These are phyloP conservation scores for Nomada ruficornis DNA, from an alignment of 2,888 invertebrate genomes.

Conservation along the genomic window DNA sequence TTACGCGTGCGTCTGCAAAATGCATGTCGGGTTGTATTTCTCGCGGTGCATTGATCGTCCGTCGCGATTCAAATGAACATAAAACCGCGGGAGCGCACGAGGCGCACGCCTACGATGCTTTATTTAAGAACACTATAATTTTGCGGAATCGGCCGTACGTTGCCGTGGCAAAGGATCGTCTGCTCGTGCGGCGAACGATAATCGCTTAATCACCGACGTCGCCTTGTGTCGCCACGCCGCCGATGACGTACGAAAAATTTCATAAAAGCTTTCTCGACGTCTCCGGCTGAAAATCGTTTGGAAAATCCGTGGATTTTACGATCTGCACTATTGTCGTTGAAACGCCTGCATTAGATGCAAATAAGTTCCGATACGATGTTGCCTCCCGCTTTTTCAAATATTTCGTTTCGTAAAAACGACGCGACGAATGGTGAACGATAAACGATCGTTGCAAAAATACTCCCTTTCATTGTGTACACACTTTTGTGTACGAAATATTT, in stretches of 20 bases:
- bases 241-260: conserved; percentile 14
- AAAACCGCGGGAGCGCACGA: conserved; percentile 32
- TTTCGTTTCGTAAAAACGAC: too few relatives aligned
- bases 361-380: too few relatives aligned
- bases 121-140: conserved; percentile 44
- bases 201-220: conserved; percentile 54
- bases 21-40: neutral
- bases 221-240: neutral
- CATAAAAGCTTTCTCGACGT: neutral
- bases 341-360: neutral
- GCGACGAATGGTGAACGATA: neutral
- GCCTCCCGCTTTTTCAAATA: too few relatives aligned
- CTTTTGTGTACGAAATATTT: too few relatives aligned
- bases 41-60: conserved; percentile 33
- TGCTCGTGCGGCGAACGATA: conserved; percentile 27
- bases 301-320: conserved; percentile 17
- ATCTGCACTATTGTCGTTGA: neutral
- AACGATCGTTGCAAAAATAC: neutral
- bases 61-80: conserved; percentile 39
- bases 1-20: conserved; percentile 25
- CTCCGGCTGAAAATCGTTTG: neutral
- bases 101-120: conserved; percentile 47
- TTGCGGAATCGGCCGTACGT: conserved; percentile 28
- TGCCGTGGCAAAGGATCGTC: conserved; percentile 1
- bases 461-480: too few relatives aligned